Percentiles rank a stretch among this genome's conserved stretches.
Conservation (phyloP, 2,113 vertebrate species). For the Carassius carassius region DNA sequence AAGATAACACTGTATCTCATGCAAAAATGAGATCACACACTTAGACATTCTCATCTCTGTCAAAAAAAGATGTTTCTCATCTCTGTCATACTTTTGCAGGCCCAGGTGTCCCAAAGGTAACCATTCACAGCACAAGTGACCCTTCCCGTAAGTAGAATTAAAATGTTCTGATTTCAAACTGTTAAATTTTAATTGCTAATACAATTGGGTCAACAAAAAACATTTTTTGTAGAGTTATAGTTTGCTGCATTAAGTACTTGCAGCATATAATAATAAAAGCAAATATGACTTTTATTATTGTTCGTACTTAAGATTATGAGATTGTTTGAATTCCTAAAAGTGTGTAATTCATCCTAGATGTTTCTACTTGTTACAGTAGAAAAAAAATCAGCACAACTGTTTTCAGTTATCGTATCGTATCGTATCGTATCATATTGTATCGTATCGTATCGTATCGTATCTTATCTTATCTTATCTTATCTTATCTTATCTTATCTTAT, state of each 20-base stretch:
- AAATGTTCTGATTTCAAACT: conserved; percentile 37
- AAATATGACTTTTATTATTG: not conserved
- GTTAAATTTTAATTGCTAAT: not conserved
- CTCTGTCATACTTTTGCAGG: conserved; percentile 64
- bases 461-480: too few relatives aligned
- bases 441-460: too few relatives aligned
- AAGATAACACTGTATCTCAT: conserved; percentile 26
- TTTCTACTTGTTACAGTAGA: not conserved
- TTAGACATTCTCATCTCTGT: not conserved
- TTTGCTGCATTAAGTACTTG: not conserved
- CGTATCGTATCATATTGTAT: too few relatives aligned
- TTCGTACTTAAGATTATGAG: not conserved
- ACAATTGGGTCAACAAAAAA: not conserved
- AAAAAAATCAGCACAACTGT: too few relatives aligned
- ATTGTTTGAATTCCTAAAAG: not conserved
- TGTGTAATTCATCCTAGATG: not conserved
- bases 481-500: too few relatives aligned
- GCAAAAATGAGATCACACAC: not conserved
- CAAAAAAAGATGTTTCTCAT: conserved; percentile 7
- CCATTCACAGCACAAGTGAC: conserved; percentile 74
- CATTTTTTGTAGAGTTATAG: too few relatives aligned
- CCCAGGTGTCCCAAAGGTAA: conserved; percentile 79
- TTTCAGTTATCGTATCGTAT: too few relatives aligned
- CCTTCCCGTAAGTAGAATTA: conserved; percentile 73
- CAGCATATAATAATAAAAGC: not conserved